Evolutionary conservation across 1,140 invertebrate genomes (phyloP).

Genomic region (Metopolophium dirhodum): DNA sequence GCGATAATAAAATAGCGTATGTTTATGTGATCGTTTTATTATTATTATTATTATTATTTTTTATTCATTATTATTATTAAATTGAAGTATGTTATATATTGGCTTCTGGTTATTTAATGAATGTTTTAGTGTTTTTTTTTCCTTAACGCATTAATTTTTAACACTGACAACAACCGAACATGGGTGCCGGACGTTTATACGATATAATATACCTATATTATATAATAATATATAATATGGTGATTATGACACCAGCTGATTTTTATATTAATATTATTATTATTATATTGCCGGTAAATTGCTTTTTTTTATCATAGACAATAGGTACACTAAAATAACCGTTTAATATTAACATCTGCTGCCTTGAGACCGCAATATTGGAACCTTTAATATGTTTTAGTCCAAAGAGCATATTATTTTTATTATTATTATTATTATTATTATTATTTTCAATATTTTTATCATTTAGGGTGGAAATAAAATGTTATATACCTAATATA

Average conservation of each 20-base stretch:
- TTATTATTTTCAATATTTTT: background rate
- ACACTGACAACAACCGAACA: conserved; percentile 20
- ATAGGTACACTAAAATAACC: background rate
- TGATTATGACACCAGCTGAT: conserved; percentile 47
- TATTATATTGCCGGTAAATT: background rate
- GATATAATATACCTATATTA: background rate
- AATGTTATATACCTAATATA: too few relatives aligned
- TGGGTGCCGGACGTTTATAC: background rate
- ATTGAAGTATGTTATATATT: conserved; percentile 11
- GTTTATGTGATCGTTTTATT: conserved; percentile 23
- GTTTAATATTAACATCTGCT: conserved; percentile 45
- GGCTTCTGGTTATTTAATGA: conserved; percentile 36
- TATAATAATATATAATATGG: background rate
- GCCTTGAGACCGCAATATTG: conserved; percentile 1
- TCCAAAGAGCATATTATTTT: background rate
- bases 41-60: background rate
- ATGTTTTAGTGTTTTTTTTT: conserved; percentile 29
- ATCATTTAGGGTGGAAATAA: background rate
- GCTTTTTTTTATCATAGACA: conserved; percentile 32
- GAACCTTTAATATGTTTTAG: background rate
- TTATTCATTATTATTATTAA: background rate
- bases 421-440: too few relatives aligned
- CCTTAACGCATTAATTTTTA: conserved; percentile 16
- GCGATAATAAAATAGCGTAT: conserved; percentile 25
- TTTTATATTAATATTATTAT: conserved; percentile 31